phyloP scores from a whole-genome alignment of 2,113 vertebrate genomes.

The Arvicanthis niloticus region DNA sequence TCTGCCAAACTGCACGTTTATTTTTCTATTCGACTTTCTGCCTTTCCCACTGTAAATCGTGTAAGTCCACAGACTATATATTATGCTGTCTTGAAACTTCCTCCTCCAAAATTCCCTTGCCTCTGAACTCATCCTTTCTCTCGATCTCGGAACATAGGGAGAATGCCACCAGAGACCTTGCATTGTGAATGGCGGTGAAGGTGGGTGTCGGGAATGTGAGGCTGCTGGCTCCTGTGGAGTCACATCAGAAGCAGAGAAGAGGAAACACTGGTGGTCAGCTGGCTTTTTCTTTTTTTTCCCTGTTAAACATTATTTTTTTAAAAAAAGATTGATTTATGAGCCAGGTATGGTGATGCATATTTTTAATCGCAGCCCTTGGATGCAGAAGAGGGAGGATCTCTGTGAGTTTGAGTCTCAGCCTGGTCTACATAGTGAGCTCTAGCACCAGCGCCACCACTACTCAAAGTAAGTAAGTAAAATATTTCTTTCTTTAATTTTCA shows the following conservation, averaged over 20 bases:
- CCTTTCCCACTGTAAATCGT: not conserved
- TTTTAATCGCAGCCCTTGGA: not conserved
- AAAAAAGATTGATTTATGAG: not conserved
- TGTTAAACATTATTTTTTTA: not conserved
- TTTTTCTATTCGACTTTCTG: not conserved
- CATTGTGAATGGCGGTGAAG: accelerated
- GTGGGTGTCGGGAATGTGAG: not conserved
- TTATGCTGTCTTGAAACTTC: not conserved
- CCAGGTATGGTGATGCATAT: not conserved
- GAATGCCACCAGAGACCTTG: not conserved
- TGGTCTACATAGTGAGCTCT: not conserved
- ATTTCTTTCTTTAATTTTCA: not conserved
- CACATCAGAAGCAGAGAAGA: no score
- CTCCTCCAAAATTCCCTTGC: not conserved
- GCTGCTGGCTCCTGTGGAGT: no score
- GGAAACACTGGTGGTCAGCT: no score
- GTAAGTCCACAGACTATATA: not conserved
- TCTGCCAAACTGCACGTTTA: not conserved
- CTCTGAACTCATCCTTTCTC: not conserved
- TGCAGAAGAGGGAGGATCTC: not conserved
- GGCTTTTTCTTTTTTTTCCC: not conserved
- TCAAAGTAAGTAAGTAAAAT: not conserved
- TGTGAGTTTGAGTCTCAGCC: not conserved
- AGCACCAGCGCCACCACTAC: accelerated
- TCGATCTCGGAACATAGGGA: not conserved